These are phyloP conservation scores for Phenacoccus solenopsis DNA, from an alignment of 1,140 invertebrate species.

Conservation along the genomic window DNA sequence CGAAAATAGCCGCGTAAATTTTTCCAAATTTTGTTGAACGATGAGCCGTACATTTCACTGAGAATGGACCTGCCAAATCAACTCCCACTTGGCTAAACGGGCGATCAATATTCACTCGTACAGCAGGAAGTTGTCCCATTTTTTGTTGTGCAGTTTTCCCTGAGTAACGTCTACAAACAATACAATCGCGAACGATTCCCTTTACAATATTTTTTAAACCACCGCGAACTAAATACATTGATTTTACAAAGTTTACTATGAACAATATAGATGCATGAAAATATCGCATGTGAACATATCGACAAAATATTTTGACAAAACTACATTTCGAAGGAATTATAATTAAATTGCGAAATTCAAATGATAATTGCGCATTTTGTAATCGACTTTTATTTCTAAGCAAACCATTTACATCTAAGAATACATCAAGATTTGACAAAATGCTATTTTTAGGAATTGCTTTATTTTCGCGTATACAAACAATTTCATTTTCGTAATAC, in stretches of 20 bases:
- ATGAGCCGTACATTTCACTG: slow-evolving; percentile 27
- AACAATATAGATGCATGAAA: slow-evolving; percentile 28
- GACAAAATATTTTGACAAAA: slow-evolving; percentile 32
- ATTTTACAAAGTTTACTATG: slow-evolving; percentile 24
- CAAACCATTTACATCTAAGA: slow-evolving; percentile 19
- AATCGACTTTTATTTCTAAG: slow-evolving; percentile 22
- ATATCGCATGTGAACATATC: slow-evolving; percentile 27
- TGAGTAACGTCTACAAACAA: slow-evolving; percentile 26
- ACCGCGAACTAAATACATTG: slow-evolving; percentile 29
- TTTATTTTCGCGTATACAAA: background rate
- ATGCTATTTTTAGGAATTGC: background rate
- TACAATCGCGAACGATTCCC: slow-evolving; percentile 25
- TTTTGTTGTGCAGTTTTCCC: slow-evolving; percentile 20
- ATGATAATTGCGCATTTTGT: slow-evolving; percentile 18
- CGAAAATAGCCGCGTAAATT: slow-evolving; percentile 34
- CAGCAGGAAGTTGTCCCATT: slow-evolving; percentile 32
- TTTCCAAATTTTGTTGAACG: slow-evolving; percentile 29
- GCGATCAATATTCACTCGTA: slow-evolving; percentile 26
- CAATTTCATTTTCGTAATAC: background rate
- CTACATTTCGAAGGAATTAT: slow-evolving; percentile 19
- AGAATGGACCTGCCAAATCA: slow-evolving; percentile 35
- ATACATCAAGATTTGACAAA: slow-evolving; percentile 10
- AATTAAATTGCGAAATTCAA: slow-evolving; percentile 21
- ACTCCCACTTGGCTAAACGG: slow-evolving; percentile 32
- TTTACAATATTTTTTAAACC: slow-evolving; percentile 25